These are phyloP conservation scores for Hyperoplus immaculatus DNA, from an alignment of 2,797 vertebrate species.

Conservation along the genomic window DNA sequence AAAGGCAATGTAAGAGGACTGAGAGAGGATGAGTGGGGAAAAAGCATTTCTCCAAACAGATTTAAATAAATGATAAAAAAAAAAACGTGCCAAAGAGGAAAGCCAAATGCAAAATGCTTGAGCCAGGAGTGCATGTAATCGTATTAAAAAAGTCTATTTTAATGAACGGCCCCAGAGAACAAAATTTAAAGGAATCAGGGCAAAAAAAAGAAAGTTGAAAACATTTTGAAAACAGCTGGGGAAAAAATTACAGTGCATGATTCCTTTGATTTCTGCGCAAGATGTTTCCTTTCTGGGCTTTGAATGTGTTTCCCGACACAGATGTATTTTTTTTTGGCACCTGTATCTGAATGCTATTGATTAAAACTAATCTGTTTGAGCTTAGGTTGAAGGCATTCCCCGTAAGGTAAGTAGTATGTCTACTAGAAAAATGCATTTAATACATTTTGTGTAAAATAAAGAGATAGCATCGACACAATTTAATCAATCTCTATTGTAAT, in stretches of 20 bases:
- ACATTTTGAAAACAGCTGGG: conserved; percentile 51
- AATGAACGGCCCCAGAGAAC: conserved; percentile 49
- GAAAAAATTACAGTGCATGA: conserved; percentile 14
- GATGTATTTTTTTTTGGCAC: conserved; percentile 9
- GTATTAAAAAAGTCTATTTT: conserved; percentile 39
- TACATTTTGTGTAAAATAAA: background rate
- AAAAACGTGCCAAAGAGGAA: conserved; percentile 45
- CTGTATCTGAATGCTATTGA: background rate
- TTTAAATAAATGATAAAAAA: conserved; percentile 49
- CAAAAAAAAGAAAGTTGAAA: conserved; percentile 28
- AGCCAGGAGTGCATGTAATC: conserved; percentile 54
- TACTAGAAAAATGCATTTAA: background rate
- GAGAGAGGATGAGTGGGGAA: conserved; percentile 61
- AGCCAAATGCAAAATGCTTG: conserved; percentile 38
- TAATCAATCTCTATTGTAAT: background rate
- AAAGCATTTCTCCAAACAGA: conserved; percentile 61
- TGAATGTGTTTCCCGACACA: conserved; percentile 22
- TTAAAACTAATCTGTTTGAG: conserved; percentile 6
- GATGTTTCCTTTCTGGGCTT: conserved; percentile 24
- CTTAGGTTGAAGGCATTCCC: background rate
- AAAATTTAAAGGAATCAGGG: conserved; percentile 47
- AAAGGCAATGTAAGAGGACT: conserved; percentile 64
- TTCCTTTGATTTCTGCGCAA: conserved; percentile 41
- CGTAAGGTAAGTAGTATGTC: background rate
- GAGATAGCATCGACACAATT: background rate